Evolutionary conservation across 2,888 invertebrate genomes (phyloP).

Genomic region (Morinoia aosen): DNA sequence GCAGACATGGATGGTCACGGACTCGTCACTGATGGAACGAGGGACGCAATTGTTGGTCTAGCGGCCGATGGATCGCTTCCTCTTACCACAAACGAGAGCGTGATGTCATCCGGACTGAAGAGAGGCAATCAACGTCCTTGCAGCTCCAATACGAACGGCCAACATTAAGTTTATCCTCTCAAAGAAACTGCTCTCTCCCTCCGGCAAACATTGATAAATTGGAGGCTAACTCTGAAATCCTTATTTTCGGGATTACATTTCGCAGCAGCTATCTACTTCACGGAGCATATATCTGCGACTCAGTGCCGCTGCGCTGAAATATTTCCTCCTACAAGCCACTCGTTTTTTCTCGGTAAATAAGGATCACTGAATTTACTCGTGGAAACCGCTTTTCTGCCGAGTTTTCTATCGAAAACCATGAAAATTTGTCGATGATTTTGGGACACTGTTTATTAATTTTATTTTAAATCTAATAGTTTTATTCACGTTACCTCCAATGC

Average conservation of each 20-base stretch:
- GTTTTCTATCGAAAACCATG: neutral
- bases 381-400: neutral
- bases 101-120: slow-evolving; percentile 47
- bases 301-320: neutral
- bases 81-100: slow-evolving; percentile 46
- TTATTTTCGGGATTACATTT: neutral
- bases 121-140: slow-evolving; percentile 47
- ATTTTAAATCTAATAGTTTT: neutral
- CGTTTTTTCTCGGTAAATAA: neutral
- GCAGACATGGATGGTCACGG: neutral
- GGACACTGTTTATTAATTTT: neutral
- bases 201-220: slow-evolving; percentile 27
- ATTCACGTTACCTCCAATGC: neutral
- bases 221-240: slow-evolving; percentile 15
- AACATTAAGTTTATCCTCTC: slow-evolving; percentile 48
- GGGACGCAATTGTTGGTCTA: slow-evolving; percentile 12
- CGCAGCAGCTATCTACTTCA: neutral
- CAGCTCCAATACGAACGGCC: slow-evolving; percentile 43
- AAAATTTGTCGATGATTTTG: neutral
- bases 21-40: neutral
- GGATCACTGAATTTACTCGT: neutral
- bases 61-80: slow-evolving; percentile 21
- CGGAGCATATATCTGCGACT: neutral
- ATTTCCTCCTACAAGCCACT: neutral
- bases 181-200: slow-evolving; percentile 9